These are phyloP conservation scores for Orchestes rusci DNA, from an alignment of 2,888 invertebrate species.

Conservation along the genomic window DNA sequence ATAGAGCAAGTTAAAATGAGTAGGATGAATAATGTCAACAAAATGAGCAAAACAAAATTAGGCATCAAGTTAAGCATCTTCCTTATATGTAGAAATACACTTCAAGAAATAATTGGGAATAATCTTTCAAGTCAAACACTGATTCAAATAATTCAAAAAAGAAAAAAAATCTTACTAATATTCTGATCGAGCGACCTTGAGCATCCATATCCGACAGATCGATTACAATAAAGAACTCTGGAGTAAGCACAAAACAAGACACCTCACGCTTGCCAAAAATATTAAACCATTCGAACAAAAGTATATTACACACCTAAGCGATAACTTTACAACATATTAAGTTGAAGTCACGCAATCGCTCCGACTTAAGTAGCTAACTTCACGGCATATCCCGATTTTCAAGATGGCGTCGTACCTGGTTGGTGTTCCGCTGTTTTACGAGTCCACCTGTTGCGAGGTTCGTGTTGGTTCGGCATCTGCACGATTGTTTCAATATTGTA, in stretches of 20 bases:
- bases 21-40: no score
- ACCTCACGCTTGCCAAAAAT: conserved; percentile 1
- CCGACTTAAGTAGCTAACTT: conserved; percentile 39
- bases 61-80: no score
- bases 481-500: conserved; percentile 19
- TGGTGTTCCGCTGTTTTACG: conserved; percentile 28
- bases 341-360: conserved; percentile 39
- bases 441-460: conserved; percentile 19
- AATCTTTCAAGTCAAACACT: no score
- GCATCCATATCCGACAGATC: not conserved
- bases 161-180: no score
- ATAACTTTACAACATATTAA: conserved; percentile 46
- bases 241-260: conserved; percentile 1
- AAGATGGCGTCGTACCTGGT: conserved; percentile 25
- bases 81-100: no score
- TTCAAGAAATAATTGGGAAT: no score
- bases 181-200: no score
- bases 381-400: conserved; percentile 36
- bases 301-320: conserved; percentile 44
- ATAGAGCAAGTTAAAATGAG: no score
- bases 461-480: conserved; percentile 12
- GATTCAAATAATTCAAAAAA: no score
- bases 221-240: not conserved
- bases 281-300: conserved; percentile 34
- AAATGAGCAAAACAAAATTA: no score